These are phyloP conservation scores for Sparidentex hasta DNA, from an alignment of 2,797 vertebrate genomes.

Conservation along the genomic window DNA sequence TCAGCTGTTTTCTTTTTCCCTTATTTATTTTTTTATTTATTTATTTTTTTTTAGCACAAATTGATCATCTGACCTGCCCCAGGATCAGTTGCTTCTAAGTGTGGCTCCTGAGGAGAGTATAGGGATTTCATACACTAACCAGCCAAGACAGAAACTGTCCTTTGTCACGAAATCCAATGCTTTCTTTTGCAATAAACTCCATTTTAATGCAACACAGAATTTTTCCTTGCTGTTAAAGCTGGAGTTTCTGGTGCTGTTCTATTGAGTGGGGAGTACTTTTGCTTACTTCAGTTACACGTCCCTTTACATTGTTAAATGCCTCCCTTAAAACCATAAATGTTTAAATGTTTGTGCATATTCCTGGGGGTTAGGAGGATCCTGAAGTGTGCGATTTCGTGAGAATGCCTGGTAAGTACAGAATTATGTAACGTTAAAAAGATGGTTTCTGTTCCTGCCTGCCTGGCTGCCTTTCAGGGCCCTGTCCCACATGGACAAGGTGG, in stretches of 20 bases:
- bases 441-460: too few relatives aligned
- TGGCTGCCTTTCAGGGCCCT: too few relatives aligned
- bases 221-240: neutral
- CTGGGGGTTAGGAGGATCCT: too few relatives aligned
- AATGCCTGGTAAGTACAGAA: too few relatives aligned
- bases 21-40: neutral
- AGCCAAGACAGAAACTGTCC: neutral
- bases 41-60: neutral
- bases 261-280: neutral
- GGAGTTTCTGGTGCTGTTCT: too few relatives aligned
- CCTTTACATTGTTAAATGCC: too few relatives aligned
- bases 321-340: too few relatives aligned
- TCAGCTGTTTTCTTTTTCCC: neutral
- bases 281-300: neutral
- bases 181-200: neutral
- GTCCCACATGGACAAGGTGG: too few relatives aligned
- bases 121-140: neutral
- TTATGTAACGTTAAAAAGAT: too few relatives aligned
- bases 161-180: neutral
- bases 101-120: neutral
- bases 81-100: neutral
- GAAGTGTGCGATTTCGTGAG: too few relatives aligned
- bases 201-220: neutral
- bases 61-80: constrained; percentile 22
- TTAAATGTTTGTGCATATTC: too few relatives aligned